A percentile compares a stretch with the other conserved stretches of the same genome.
Evolutionary conservation across 2,797 vertebrate species (phyloP).

Genomic region (Poeciliopsis paucimaculata): DNA sequence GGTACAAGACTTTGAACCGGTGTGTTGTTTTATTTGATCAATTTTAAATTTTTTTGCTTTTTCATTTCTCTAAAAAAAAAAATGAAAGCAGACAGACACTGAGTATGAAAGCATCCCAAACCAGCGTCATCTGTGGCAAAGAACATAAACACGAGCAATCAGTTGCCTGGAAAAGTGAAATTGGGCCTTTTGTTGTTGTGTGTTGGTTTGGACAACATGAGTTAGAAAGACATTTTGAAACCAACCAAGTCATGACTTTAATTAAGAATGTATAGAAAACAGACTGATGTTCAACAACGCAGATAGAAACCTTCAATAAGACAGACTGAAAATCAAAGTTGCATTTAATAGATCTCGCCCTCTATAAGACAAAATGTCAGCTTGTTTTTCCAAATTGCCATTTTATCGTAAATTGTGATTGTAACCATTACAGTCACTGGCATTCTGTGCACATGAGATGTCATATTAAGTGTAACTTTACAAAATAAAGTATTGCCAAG

Average conservation of each 20-base stretch:
- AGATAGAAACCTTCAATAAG: background rate
- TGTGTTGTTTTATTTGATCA: background rate
- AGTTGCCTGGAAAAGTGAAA: background rate
- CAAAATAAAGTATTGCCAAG: background rate
- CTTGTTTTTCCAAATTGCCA: background rate
- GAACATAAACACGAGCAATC: background rate
- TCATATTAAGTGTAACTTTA: no score
- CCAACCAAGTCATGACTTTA: background rate
- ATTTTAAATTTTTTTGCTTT: background rate
- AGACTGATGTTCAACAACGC: background rate
- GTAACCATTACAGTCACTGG: no score
- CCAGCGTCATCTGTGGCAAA: background rate
- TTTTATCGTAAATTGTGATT: background rate
- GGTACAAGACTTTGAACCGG: background rate
- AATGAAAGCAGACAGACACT: background rate
- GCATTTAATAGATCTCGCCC: background rate
- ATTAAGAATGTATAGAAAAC: background rate
- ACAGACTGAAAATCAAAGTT: background rate
- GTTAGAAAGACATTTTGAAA: background rate
- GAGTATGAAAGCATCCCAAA: background rate
- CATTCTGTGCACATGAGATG: no score
- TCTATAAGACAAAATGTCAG: background rate
- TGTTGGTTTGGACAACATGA: background rate
- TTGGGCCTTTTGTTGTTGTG: background rate
- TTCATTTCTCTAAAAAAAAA: background rate